These are phyloP conservation scores for Ptyas mucosa DNA, from an alignment of 2,113 vertebrate species.

Conservation along the genomic window DNA sequence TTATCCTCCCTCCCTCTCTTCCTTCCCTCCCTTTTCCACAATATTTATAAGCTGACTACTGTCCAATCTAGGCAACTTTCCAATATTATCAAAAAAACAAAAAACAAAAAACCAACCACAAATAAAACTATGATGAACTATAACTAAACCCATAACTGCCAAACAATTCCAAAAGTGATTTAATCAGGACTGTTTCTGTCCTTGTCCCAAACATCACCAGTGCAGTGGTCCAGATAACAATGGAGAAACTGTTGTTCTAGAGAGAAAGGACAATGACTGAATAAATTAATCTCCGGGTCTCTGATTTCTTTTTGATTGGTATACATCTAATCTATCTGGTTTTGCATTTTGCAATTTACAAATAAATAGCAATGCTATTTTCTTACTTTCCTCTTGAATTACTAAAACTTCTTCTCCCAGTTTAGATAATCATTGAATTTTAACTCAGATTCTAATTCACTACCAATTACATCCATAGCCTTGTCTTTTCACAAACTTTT, in stretches of 20 bases:
- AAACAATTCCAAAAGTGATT: background rate
- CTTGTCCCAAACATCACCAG: background rate
- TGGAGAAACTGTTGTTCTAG: background rate
- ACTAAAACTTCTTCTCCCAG: background rate
- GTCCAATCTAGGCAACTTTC: background rate
- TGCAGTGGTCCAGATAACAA: background rate
- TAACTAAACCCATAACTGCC: background rate
- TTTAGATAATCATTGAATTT: background rate
- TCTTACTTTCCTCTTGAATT: background rate
- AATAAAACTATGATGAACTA: background rate
- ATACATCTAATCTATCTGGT: background rate
- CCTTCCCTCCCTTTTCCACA: background rate
- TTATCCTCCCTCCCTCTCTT: background rate
- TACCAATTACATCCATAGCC: background rate
- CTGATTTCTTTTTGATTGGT: background rate
- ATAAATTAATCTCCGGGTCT: background rate
- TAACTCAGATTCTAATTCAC: background rate
- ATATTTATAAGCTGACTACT: background rate
- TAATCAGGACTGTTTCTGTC: background rate
- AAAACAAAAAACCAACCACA: too few species aligned
- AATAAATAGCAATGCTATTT: background rate
- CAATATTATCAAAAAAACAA: background rate
- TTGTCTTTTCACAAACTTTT: background rate
- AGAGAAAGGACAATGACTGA: background rate
- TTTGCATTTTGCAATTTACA: background rate